Base-by-base conservation (phyloP, 2,113 vertebrate species). In the Amphiprion ocellaris region DNA sequence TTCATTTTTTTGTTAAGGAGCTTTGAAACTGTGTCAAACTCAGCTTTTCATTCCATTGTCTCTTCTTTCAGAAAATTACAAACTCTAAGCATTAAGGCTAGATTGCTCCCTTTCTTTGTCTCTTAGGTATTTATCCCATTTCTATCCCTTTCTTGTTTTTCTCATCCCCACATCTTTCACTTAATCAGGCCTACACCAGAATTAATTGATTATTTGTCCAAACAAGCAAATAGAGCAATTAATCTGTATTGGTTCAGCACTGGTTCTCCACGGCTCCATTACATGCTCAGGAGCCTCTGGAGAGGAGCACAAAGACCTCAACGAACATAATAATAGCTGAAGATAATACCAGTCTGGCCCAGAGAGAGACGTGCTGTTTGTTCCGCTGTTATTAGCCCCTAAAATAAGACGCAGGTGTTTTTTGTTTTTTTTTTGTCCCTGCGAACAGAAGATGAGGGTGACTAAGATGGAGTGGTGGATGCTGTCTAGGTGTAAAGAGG, bases 201-300 rank as follows among this genome's bases (percentile, higher is more conserved):
- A 84, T 74, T 54, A 85, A 92, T 84, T 67, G 68, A 91, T 89
- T 83, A 88, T 88, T 92, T 89, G 68, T 84, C 79, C 44, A 46
- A 79, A 86, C 80, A 86, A 87, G 84, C 67, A 90, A 84, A 91
- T 69, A 65, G 75, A 81, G 60, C 79, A 87, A 80, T 92, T 85
- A 80, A 87, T 94, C 83, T 81, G 69, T 72, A 50, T 39, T 24
- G 49, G 69, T 3, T 56, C 16, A 54, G 41, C 30, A 59, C 53
- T 59, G 52, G 60, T 58, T 46, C 64, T 70, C 24, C 28, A 58
- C 68, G 59, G 64, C 77, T 85, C 74, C 19, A 68, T 88, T 84
- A 75, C 70, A 58, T 23, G 37, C 15, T 44, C 16, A 23, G 17
- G 37, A 65, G 72, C 66, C 61, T 74, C 73, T 1, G 6, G 11